phyloP scores from a whole-genome alignment of 2,113 vertebrate species.

The Vombatus ursinus region DNA sequence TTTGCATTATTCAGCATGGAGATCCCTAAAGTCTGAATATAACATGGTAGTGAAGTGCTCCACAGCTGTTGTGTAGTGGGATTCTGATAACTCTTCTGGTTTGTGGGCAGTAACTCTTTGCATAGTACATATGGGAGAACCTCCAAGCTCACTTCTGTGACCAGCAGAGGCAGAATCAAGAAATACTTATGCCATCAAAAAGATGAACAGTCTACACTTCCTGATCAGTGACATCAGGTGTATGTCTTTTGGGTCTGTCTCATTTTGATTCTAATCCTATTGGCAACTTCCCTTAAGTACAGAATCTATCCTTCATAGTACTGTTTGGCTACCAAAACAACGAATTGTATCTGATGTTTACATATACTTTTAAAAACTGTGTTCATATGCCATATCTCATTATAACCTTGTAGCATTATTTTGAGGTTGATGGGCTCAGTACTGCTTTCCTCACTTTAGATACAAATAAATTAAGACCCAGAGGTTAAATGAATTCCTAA shows the following conservation, averaged over 20 bases:
- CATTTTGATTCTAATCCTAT: constrained; percentile 6
- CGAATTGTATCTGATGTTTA: background rate
- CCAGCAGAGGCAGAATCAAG: background rate
- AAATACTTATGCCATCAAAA: background rate
- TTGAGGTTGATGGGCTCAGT: background rate
- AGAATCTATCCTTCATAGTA: background rate
- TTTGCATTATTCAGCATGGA: background rate
- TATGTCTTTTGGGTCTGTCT: background rate
- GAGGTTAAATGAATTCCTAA: background rate
- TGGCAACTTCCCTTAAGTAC: background rate
- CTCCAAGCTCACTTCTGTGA: background rate
- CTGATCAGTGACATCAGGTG: background rate
- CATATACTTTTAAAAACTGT: background rate
- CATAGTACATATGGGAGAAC: background rate
- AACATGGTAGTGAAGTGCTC: background rate
- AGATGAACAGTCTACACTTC: background rate
- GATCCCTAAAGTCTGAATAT: background rate
- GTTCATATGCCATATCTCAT: background rate
- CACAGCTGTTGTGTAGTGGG: background rate
- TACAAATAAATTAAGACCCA: background rate
- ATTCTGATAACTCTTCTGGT: background rate
- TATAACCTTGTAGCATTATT: background rate
- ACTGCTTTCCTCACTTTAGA: background rate
- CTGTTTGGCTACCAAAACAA: background rate
- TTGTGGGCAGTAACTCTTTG: background rate